Conservation (phyloP, 2,113 vertebrate species). For the Mixornis gularis region DNA sequence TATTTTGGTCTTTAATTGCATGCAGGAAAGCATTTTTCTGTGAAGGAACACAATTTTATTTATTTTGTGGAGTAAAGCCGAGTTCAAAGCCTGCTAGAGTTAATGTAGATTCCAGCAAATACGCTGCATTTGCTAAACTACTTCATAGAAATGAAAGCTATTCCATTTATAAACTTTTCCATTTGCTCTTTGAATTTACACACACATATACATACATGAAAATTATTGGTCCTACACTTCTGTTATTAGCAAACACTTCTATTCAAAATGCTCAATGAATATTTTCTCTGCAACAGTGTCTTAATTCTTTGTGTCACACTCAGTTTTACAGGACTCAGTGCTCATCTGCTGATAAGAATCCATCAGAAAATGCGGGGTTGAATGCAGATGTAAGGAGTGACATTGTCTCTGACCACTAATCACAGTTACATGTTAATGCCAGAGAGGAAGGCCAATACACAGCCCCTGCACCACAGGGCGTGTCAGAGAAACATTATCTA, state of each 20-base stretch:
- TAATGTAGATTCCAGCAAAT: not conserved
- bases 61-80: not conserved
- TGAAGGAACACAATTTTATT: not conserved
- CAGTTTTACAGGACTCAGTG: not conserved
- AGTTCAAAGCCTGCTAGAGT: not conserved
- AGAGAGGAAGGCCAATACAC: conserved; percentile 52
- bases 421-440: not conserved
- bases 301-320: not conserved
- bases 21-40: not conserved
- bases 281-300: not conserved
- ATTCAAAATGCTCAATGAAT: not conserved
- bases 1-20: not conserved
- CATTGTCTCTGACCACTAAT: not conserved
- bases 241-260: not conserved
- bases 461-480: not conserved
- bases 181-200: not conserved
- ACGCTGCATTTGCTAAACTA: not conserved
- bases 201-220: not conserved
- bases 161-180: not conserved
- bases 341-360: not conserved
- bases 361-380: not conserved
- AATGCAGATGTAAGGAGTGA: not conserved
- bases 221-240: not conserved
- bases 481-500: not conserved
- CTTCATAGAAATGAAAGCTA: not conserved